Conservation (phyloP, 1,140 invertebrate genomes). For the Probaryconus sp. region DNA sequence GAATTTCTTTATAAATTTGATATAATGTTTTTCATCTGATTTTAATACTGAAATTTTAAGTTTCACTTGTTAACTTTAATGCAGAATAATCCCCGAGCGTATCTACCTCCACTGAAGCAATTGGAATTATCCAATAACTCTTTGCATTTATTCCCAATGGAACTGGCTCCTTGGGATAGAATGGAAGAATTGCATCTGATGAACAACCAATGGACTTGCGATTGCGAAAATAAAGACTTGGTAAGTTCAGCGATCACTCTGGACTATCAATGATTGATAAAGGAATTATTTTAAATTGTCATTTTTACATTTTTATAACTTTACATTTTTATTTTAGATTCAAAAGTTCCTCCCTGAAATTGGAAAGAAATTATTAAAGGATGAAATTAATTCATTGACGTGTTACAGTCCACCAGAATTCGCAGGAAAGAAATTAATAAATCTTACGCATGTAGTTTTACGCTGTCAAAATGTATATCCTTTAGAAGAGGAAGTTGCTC, state of each 20-base stretch:
- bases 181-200: conserved; percentile 82
- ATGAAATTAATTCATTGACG: conserved; percentile 48
- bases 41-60: conserved; percentile 6
- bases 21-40: background rate
- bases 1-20: background rate
- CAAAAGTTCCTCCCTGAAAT: conserved; percentile 79
- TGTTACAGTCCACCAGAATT: conserved; percentile 68
- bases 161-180: conserved; percentile 82
- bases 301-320: conserved; percentile 2
- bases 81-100: conserved; percentile 32
- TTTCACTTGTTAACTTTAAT: too few species aligned
- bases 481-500: conserved; percentile 79
- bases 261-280: background rate
- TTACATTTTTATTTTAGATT: conserved; percentile 66
- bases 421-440: conserved; percentile 60
- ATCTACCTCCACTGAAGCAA: conserved; percentile 82
- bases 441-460: conserved; percentile 74
- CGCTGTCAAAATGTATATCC: conserved; percentile 81
- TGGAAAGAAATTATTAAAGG: conserved; percentile 71
- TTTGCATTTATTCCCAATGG: conserved; percentile 80
- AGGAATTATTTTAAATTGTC: background rate
- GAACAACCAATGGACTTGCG: conserved; percentile 86
- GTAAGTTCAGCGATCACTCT: conserved; percentile 72
- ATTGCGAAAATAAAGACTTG: conserved; percentile 86
- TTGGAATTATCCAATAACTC: conserved; percentile 84